Evolutionary conservation across 1,140 invertebrate species (phyloP), one percentile per base, ranked within the genome.

Genomic region (Zaprionus kolodkinae): DNA sequence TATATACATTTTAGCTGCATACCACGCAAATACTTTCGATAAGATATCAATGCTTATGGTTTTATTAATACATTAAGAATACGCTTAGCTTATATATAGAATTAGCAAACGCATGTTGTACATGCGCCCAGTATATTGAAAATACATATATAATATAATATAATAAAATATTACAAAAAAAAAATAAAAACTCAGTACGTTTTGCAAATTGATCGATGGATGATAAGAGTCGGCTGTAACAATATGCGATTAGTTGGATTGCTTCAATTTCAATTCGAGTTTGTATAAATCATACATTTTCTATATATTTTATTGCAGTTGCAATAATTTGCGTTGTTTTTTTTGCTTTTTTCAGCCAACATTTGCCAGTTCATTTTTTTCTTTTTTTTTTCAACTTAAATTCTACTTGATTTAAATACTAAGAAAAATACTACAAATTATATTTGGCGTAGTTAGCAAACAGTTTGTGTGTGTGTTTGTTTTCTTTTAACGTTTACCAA

Each of bases 1-100:
- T 86, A 84, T 88, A 59, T 84, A 78, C 80, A 84, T 88, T 89
- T 89, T 77, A 69, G 63, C 73, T 84, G 80, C 72, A 78, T 57
- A 57, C 72, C 79, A 85, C 81, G 66, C 70, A 69, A 87, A 87
- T 88, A 87, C 84, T 87, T 82, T 71, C 38, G 61, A 75, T 30
- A 72, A 81, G 76, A 86, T 86, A 79, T 85, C 71, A 52, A 50
- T 75, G 33, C 25, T 56, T 78, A 45, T 63, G 50, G 10, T 71
- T 74, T 83, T 21, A 21, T 21, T 1, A 1, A 57, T 84, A 84
- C 81, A 83, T 62, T 80, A 63, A 48, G 73, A 76, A 70, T 72
- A 63, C 12, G 63, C 52, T 57, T 52, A 62, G 40, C 35, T 52
- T 59, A 76, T 76, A 66, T 11, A 6, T 76, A 66, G n/a, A 6